These are phyloP conservation scores for Kryptolebias ocellatus DNA, from an alignment of 2,797 vertebrate genomes.

Conservation along the genomic window DNA sequence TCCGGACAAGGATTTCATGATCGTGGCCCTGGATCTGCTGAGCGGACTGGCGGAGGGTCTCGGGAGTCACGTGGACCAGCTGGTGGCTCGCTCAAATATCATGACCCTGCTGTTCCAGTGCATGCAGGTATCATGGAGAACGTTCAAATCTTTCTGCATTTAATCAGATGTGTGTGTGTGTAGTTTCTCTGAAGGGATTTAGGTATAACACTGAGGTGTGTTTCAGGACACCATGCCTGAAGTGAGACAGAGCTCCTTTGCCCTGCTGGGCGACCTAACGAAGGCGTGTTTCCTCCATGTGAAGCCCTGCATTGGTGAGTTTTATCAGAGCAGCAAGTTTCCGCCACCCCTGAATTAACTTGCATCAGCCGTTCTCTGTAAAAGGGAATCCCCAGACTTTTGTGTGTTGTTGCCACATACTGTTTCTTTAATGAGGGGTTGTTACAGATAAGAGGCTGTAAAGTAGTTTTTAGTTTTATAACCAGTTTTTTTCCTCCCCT, in stretches of 20 bases:
- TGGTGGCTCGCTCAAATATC: slow-evolving; percentile 94
- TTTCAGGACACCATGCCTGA: slow-evolving; percentile 94
- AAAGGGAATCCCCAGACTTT: too few species aligned
- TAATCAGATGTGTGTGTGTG: too few species aligned
- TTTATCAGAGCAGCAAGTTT: not conserved
- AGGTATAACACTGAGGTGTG: not conserved
- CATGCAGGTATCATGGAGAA: slow-evolving; percentile 87
- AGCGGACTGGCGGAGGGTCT: slow-evolving; percentile 94
- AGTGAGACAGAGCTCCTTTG: slow-evolving; percentile 95
- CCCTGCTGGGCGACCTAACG: slow-evolving; percentile 92
- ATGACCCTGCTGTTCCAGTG: slow-evolving; percentile 97
- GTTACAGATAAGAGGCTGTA: not conserved
- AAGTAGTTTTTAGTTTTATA: slow-evolving; percentile 5
- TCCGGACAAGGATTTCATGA: slow-evolving; percentile 98
- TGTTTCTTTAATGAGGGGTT: not conserved
- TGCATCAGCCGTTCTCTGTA: not conserved
- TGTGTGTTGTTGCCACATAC: not conserved
- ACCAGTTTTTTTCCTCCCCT: slow-evolving; percentile 7
- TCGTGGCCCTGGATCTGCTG: slow-evolving; percentile 92
- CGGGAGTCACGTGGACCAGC: slow-evolving; percentile 89
- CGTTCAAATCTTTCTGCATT: not conserved
- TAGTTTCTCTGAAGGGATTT: rapidly evolving
- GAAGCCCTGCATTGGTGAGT: slow-evolving; percentile 93
- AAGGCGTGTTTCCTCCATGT: slow-evolving; percentile 96
- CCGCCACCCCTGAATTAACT: not conserved